Evolutionary conservation across 2,888 invertebrate species (phyloP), one percentile per base, ranked within the genome.

Genomic region (Agonopterix heracliana): DNA sequence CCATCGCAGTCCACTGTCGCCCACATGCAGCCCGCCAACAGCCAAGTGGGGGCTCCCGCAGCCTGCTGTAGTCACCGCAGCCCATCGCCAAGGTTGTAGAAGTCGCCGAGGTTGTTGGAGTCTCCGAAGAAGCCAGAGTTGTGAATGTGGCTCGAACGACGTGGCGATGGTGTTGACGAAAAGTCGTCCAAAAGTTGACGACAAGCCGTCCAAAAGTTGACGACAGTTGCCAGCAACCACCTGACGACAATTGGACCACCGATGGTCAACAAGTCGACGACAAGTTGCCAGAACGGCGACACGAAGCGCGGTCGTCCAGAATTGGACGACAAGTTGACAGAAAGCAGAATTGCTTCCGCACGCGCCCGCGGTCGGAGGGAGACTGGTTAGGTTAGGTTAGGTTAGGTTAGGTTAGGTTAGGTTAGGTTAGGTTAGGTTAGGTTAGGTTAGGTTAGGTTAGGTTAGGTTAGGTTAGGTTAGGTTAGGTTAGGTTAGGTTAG

Each of bases 391-490:
- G n/a, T n/a, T 26, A 43, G 47, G 46, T 49, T 44, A 44, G 53
- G 50, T 48, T 50, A 47, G 50, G 50, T 50, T 50, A 48, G 50
- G 50, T 50, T 50, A 50, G 50, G 50, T 50, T 50, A 49, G 50
- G 50, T 50, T 50, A 50, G 53, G 53, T 53, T 53, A 50, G 53
- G 53, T 53, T 53, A 50, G 53, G 53, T 50, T 50, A 50, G 49
- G 50, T 50, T 50, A 48, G 50, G 50, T 50, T 48, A 48, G 53
- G 48, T 48, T 53, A 52, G 49, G 52, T 49, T 52, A 49, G 52
- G 52, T 52, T 52, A 49, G 52, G 51, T 51, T 51, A 48, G 51
- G 51, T 51, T 51, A 52, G 52, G 49, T 49, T 49, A 49, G 49
- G 49, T 49, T 49, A 49, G 49, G 49, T 49, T 49, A 49, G 49